phyloP scores from a whole-genome alignment of 2,888 invertebrate genomes.

The Drosophila pseudotakahashii region DNA sequence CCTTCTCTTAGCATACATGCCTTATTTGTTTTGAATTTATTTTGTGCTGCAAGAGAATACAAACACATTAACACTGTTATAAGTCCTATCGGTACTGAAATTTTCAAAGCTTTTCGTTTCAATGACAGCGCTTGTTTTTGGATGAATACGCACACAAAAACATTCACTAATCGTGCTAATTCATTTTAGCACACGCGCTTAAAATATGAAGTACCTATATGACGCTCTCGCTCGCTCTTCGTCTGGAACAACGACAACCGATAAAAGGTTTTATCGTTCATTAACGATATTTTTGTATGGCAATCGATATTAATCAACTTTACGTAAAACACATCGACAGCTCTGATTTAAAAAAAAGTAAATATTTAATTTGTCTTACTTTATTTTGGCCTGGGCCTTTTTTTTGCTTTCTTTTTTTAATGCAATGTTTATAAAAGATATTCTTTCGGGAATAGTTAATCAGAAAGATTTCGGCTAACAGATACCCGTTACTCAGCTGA shows the following conservation, averaged over 20 bases:
- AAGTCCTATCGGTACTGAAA: too few relatives aligned
- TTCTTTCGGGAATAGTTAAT: too few relatives aligned
- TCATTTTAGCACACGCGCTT: slow-evolving; percentile 5
- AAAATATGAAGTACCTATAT: neutral
- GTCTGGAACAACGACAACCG: neutral
- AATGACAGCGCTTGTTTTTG: slow-evolving; percentile 11
- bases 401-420: too few relatives aligned
- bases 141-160: slow-evolving; percentile 12
- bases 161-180: slow-evolving; percentile 11
- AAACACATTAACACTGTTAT: neutral
- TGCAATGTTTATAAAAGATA: too few relatives aligned
- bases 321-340: neutral
- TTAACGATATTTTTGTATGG: neutral
- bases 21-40: neutral
- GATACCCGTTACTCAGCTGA: too few relatives aligned
- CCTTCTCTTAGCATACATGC: neutral
- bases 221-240: slow-evolving; percentile 5
- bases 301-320: neutral
- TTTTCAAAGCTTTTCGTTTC: neutral
- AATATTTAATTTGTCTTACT: too few relatives aligned
- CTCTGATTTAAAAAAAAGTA: too few relatives aligned
- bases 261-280: neutral
- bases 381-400: too few relatives aligned
- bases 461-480: too few relatives aligned
- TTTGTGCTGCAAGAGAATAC: neutral